These are phyloP conservation scores for Syndactyla subalaris DNA, from an alignment of 2,797 vertebrate genomes.

Conservation along the genomic window DNA sequence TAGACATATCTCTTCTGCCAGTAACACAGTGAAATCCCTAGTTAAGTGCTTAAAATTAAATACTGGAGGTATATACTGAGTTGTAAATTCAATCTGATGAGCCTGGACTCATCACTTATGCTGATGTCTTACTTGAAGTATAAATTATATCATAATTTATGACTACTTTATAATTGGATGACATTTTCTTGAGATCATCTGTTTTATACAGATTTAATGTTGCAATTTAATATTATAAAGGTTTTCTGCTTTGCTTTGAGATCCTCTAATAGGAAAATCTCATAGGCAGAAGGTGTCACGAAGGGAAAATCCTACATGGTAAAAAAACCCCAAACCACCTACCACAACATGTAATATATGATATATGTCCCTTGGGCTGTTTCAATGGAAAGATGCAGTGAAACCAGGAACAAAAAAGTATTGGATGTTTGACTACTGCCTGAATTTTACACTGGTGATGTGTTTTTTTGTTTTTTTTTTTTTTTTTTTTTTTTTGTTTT, in stretches of 20 bases:
- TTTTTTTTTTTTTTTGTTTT: accelerated
- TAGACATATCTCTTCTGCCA: not conserved
- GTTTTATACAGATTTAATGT: not conserved
- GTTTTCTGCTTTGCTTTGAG: not conserved
- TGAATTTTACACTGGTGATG: not conserved
- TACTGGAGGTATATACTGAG: not conserved
- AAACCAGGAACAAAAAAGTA: not conserved
- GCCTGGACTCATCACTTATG: not conserved
- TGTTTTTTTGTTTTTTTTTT: no score
- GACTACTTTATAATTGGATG: not conserved
- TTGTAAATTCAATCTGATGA: not conserved
- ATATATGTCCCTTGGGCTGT: not conserved
- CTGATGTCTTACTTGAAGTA: not conserved
- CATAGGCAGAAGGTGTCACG: not conserved
- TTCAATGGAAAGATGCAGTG: not conserved
- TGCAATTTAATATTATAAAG: not conserved
- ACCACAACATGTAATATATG: not conserved
- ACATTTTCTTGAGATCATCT: not conserved
- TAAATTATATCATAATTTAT: not conserved
- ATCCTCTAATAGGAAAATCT: not conserved
- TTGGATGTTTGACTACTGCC: not conserved
- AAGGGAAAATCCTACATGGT: not conserved
- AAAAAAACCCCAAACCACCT: not conserved
- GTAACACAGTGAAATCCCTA: not conserved
- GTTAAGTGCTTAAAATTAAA: not conserved